Evolutionary conservation across 1,140 invertebrate genomes (phyloP).

Genomic region (Aphidius gifuensis): DNA sequence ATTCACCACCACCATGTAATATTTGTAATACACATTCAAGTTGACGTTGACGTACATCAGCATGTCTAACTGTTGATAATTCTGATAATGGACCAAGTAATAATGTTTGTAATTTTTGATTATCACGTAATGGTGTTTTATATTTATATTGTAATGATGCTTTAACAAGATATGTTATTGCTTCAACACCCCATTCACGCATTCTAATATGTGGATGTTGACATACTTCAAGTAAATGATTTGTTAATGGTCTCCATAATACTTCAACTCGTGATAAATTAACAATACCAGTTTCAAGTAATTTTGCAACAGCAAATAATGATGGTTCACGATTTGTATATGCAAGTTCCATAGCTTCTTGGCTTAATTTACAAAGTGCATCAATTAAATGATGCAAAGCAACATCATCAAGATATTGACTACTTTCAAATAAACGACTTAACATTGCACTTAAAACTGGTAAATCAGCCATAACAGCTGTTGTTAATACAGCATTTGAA

Average conservation of each 20-base stretch:
- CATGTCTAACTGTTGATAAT: constrained; percentile 82
- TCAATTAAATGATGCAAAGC: constrained; percentile 95
- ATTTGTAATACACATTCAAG: constrained; percentile 92
- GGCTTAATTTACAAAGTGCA: constrained; percentile 91
- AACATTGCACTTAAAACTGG: constrained; percentile 91
- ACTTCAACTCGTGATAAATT: constrained; percentile 93
- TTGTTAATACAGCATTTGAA: constrained; percentile 90
- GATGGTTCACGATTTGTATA: constrained; percentile 95
- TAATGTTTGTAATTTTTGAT: constrained; percentile 82
- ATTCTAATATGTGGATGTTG: constrained; percentile 93
- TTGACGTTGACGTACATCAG: constrained; percentile 92
- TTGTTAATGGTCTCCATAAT: constrained; percentile 94
- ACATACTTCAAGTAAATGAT: constrained; percentile 93
- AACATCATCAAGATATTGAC: constrained; percentile 89
- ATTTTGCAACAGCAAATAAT: constrained; percentile 94
- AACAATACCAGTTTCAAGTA: constrained; percentile 92
- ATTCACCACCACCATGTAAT: constrained; percentile 88
- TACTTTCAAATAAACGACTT: constrained; percentile 90
- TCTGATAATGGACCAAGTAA: constrained; percentile 86
- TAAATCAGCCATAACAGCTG: constrained; percentile 92
- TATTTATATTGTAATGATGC: constrained; percentile 87
- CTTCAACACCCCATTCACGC: constrained; percentile 96
- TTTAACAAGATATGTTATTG: constrained; percentile 91
- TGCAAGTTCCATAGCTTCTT: constrained; percentile 96
- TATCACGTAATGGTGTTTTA: constrained; percentile 77